Percentiles rank a stretch among this genome's conserved stretches.
phyloP scores from a whole-genome alignment of 2,888 invertebrate species.

The Tenthredo notha region DNA sequence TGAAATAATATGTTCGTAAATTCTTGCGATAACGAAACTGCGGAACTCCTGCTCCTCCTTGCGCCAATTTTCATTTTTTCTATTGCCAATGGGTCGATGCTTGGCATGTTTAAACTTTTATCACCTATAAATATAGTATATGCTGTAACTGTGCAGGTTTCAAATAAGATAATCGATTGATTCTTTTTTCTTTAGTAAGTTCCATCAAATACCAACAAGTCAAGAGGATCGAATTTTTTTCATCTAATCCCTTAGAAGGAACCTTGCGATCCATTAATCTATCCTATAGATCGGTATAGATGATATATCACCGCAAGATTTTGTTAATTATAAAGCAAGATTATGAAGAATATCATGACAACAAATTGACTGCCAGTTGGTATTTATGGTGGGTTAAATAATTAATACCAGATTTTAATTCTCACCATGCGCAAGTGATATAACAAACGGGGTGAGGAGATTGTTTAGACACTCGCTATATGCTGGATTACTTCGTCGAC shows the following conservation, averaged over 20 bases:
- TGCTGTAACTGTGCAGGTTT: too few species aligned
- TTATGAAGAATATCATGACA: background rate
- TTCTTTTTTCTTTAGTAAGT: too few species aligned
- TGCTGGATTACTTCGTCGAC: slow-evolving; percentile 80
- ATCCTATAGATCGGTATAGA: too few species aligned
- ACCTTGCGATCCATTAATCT: too few species aligned
- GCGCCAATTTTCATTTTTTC: slow-evolving; percentile 77
- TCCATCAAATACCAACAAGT: too few species aligned
- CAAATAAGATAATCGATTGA: too few species aligned
- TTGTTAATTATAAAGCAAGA: background rate
- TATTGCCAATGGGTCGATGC: slow-evolving; percentile 83
- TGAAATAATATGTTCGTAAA: slow-evolving; percentile 85
- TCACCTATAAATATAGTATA: slow-evolving; percentile 80
- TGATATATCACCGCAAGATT: background rate
- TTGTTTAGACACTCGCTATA: slow-evolving; percentile 82
- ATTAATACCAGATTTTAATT: background rate
- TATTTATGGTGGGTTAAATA: background rate
- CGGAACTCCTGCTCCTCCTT: slow-evolving; percentile 79
- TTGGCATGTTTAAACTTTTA: slow-evolving; percentile 81
- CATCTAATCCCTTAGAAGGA: too few species aligned
- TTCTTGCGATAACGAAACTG: slow-evolving; percentile 84
- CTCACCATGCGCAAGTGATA: slow-evolving; percentile 82
- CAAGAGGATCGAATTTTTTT: too few species aligned
- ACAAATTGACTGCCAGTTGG: background rate
- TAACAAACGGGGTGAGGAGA: slow-evolving; percentile 81